Evolutionary conservation across 2,797 vertebrate species (phyloP).

Genomic region (Pseudochirops corinnae): DNA sequence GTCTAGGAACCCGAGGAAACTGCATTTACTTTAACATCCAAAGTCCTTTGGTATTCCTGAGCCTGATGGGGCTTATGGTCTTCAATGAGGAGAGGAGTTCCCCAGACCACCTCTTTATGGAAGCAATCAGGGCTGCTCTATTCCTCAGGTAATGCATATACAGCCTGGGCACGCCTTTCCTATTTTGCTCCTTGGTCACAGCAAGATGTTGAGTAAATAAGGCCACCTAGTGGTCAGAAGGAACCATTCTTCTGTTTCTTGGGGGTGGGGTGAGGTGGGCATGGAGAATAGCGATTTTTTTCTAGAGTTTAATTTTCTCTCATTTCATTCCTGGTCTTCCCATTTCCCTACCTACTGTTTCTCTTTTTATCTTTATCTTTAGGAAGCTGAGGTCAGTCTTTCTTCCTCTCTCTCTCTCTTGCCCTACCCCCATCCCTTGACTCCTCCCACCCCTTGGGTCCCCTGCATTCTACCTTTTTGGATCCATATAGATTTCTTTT

Average conservation of each 20-base stretch:
- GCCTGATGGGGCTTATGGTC: conserved; percentile 1
- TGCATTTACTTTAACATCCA: conserved; percentile 41
- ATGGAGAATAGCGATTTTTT: neutral
- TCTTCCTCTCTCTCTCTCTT: neutral
- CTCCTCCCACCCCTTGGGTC: conserved; percentile 10
- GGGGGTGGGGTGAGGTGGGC: accelerated
- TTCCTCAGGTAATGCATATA: neutral
- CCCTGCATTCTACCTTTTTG: conserved; percentile 41
- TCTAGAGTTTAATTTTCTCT: neutral
- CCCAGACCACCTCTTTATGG: neutral
- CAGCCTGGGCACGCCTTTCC: neutral
- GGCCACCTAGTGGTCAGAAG: conserved; percentile 69
- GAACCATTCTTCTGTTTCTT: conserved; percentile 7
- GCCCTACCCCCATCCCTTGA: neutral
- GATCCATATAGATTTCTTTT: conserved; percentile 59
- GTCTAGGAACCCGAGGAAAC: conserved; percentile 30
- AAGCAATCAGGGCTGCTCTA: neutral
- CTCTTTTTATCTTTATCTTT: conserved; percentile 50
- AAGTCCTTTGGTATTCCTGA: conserved; percentile 33
- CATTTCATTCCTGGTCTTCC: conserved; percentile 40
- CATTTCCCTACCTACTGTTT: conserved; percentile 38
- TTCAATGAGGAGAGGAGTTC: conserved; percentile 17
- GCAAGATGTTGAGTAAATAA: conserved; percentile 61
- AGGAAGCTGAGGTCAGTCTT: conserved; percentile 7
- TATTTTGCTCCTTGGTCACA: neutral